A percentile compares a stretch with the other conserved stretches of the same genome.
Evolutionary conservation across 2,113 vertebrate species (phyloP).

Genomic region (Hypanus sabinus): DNA sequence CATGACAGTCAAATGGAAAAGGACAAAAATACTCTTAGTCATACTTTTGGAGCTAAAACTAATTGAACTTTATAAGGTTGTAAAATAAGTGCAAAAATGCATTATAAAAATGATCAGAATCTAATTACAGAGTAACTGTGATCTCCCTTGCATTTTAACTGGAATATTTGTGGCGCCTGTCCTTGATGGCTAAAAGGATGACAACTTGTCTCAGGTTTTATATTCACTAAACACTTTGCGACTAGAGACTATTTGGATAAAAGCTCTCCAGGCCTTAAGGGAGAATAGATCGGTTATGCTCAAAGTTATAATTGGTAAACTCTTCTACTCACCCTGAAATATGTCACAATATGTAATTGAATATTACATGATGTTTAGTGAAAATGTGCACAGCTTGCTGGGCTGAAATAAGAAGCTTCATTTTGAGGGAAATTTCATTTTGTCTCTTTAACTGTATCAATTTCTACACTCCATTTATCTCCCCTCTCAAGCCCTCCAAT

Average conservation of each 20-base stretch:
- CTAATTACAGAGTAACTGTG: constrained; percentile 28
- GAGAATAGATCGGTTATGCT: constrained; percentile 18
- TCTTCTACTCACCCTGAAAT: not conserved
- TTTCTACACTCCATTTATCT: too few species aligned
- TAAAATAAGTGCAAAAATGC: constrained; percentile 24
- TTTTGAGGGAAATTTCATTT: not conserved
- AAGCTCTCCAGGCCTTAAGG: constrained; percentile 4
- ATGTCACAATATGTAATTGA: not conserved
- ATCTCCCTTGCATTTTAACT: constrained; percentile 8
- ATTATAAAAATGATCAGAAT: constrained; percentile 22
- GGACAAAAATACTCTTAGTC: not conserved
- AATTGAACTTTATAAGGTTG: not conserved
- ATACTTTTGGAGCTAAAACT: not conserved
- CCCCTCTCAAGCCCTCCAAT: too few species aligned
- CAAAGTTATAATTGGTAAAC: not conserved
- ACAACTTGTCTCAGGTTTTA: not conserved
- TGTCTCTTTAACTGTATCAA: too few species aligned
- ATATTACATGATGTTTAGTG: not conserved
- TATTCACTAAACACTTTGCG: constrained; percentile 6
- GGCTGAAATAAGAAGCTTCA: not conserved
- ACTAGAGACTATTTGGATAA: constrained; percentile 22
- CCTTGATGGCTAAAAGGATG: constrained; percentile 22
- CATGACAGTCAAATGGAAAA: not conserved
- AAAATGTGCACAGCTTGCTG: not conserved
- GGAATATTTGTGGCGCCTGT: constrained; percentile 17